Conservation (phyloP, 1,140 invertebrate genomes). For the Pogonus chalceus region DNA sequence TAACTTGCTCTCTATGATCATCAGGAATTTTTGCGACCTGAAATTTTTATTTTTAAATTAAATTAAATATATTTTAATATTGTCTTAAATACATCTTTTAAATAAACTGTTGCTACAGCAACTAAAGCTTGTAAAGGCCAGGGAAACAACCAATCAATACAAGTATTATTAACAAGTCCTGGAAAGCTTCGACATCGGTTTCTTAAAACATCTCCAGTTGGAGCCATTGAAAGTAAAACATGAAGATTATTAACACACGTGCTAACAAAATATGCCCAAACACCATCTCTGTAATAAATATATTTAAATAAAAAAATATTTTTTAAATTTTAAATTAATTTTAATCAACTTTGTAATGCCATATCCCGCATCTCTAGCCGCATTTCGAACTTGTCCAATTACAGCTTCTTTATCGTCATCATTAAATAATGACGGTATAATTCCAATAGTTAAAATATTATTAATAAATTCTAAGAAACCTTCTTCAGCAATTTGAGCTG, state of each 20-base stretch:
- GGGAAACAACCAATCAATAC: slow-evolving; percentile 86
- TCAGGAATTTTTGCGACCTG: slow-evolving; percentile 54
- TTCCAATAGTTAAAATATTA: slow-evolving; percentile 78
- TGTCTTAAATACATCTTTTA: slow-evolving; percentile 41
- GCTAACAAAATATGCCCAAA: slow-evolving; percentile 78
- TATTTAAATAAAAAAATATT: neutral
- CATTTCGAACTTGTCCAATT: slow-evolving; percentile 51
- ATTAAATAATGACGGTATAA: slow-evolving; percentile 70
- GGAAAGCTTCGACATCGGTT: slow-evolving; percentile 81
- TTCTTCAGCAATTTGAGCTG: slow-evolving; percentile 66
- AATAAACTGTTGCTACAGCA: slow-evolving; percentile 71
- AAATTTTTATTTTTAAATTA: too few species aligned
- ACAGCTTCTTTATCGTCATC: slow-evolving; percentile 82
- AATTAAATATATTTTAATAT: slow-evolving; percentile 5
- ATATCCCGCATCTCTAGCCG: slow-evolving; percentile 56
- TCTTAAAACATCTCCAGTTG: slow-evolving; percentile 68
- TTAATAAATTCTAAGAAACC: slow-evolving; percentile 83
- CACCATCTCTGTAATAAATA: slow-evolving; percentile 47
- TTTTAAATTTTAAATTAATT: slow-evolving; percentile 1
- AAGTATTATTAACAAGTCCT: slow-evolving; percentile 83
- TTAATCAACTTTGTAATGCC: slow-evolving; percentile 51
- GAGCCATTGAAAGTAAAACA: slow-evolving; percentile 82
- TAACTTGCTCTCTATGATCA: slow-evolving; percentile 52
- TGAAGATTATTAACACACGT: slow-evolving; percentile 73
- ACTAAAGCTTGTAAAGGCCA: slow-evolving; percentile 84